Evolutionary conservation across 2,888 invertebrate species (phyloP).

Genomic region (Meganola albula): DNA sequence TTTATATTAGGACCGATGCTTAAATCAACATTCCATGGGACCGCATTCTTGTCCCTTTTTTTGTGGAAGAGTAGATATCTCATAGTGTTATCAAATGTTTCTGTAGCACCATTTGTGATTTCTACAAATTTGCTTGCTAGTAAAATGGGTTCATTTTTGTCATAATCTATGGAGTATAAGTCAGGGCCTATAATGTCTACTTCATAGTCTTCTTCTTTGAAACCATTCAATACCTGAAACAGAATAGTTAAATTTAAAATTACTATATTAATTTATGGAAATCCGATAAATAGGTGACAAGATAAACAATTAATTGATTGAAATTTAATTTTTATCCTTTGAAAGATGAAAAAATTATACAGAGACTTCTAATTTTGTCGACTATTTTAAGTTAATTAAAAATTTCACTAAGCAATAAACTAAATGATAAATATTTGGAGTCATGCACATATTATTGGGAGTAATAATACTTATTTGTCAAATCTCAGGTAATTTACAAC

Average conservation of each 20-base stretch:
- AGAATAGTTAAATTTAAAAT: slow-evolving; percentile 3
- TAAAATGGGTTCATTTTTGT: slow-evolving; percentile 42
- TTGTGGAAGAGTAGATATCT: slow-evolving; percentile 77
- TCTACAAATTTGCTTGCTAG: slow-evolving; percentile 58
- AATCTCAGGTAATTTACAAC: too few relatives aligned
- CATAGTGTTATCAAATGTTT: slow-evolving; percentile 79
- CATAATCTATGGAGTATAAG: slow-evolving; percentile 49
- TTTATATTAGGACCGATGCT: slow-evolving; percentile 78
- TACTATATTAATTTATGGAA: too few relatives aligned
- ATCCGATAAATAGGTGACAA: too few relatives aligned
- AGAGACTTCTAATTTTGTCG: too few relatives aligned
- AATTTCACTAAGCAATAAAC: too few relatives aligned
- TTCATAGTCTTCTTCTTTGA: slow-evolving; percentile 76
- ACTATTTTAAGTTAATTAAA: too few relatives aligned
- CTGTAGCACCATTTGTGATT: slow-evolving; percentile 60
- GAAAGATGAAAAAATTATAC: too few relatives aligned
- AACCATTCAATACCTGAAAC: slow-evolving; percentile 66
- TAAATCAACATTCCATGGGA: slow-evolving; percentile 81
- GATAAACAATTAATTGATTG: too few relatives aligned
- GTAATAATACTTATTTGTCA: too few relatives aligned
- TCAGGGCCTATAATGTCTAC: slow-evolving; percentile 80
- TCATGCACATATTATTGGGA: too few relatives aligned
- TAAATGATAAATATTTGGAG: too few relatives aligned
- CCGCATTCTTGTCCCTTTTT: slow-evolving; percentile 65
- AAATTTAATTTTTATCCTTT: too few relatives aligned